These are phyloP conservation scores for Sympetrum striolatum DNA, from an alignment of 2,888 invertebrate genomes.

Conservation along the genomic window DNA sequence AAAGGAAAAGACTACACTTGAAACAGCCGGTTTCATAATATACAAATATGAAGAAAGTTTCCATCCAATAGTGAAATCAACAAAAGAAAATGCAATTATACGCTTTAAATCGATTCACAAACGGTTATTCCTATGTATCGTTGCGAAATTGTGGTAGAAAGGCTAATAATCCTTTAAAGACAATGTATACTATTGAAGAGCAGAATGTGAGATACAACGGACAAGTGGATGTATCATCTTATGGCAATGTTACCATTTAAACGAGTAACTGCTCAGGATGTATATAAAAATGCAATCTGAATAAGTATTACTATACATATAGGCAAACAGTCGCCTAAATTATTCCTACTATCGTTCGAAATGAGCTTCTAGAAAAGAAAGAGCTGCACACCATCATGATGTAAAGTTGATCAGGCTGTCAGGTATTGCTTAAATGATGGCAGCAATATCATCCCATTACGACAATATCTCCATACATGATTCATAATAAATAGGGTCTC, in stretches of 20 bases:
- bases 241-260: neutral
- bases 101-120: neutral
- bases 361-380: neutral
- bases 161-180: neutral
- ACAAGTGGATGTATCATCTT: neutral
- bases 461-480: neutral
- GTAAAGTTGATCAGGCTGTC: neutral
- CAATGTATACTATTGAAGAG: neutral
- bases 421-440: neutral
- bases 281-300: neutral
- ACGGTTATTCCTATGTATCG: neutral
- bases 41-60: neutral
- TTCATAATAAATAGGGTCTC: neutral
- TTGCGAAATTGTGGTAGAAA: neutral
- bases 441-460: neutral
- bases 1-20: conserved; percentile 19
- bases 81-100: neutral
- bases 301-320: neutral
- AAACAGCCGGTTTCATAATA: neutral
- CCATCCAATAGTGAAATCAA: neutral
- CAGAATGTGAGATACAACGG: neutral
- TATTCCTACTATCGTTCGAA: neutral
- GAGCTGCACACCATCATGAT: neutral
- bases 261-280: neutral
- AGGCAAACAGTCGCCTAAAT: neutral